Percentiles rank a stretch among this genome's conserved stretches.
Evolutionary conservation across 2,888 invertebrate genomes (phyloP).

Genomic region (Hypsopygia costalis): DNA sequence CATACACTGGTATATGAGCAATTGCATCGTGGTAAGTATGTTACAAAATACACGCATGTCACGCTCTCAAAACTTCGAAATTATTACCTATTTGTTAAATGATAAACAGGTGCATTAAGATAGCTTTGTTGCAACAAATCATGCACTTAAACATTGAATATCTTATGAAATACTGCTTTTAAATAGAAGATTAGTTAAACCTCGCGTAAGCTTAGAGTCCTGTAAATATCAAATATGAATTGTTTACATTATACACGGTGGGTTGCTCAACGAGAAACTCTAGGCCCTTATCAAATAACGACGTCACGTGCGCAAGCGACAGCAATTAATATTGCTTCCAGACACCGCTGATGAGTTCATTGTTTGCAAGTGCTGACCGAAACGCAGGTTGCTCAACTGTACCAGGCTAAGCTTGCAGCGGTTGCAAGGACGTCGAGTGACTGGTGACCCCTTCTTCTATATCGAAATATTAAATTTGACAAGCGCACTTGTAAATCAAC

Average conservation of each 20-base stretch:
- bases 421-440: slow-evolving; percentile 49
- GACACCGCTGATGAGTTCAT: slow-evolving; percentile 64
- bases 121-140: not conserved
- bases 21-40: slow-evolving; percentile 20
- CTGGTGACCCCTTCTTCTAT: slow-evolving; percentile 30
- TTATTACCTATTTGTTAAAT: slow-evolving; percentile 4
- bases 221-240: slow-evolving; percentile 12
- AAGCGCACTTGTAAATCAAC: slow-evolving; percentile 4
- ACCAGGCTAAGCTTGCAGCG: slow-evolving; percentile 42
- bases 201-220: slow-evolving; percentile 5
- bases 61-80: slow-evolving; percentile 47
- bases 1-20: slow-evolving; percentile 5
- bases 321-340: slow-evolving; percentile 61
- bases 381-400: slow-evolving; percentile 56
- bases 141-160: not conserved
- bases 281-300: slow-evolving; percentile 35
- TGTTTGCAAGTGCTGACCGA: slow-evolving; percentile 65
- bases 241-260: slow-evolving; percentile 5
- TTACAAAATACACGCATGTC: slow-evolving; percentile 45
- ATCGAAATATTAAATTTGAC: slow-evolving; percentile 24
- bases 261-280: slow-evolving; percentile 21
- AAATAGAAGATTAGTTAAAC: not conserved
- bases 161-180: not conserved
- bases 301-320: slow-evolving; percentile 34
- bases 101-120: not conserved